Evolutionary conservation across 2,797 vertebrate species (phyloP).

Genomic region (Lophius americanus): DNA sequence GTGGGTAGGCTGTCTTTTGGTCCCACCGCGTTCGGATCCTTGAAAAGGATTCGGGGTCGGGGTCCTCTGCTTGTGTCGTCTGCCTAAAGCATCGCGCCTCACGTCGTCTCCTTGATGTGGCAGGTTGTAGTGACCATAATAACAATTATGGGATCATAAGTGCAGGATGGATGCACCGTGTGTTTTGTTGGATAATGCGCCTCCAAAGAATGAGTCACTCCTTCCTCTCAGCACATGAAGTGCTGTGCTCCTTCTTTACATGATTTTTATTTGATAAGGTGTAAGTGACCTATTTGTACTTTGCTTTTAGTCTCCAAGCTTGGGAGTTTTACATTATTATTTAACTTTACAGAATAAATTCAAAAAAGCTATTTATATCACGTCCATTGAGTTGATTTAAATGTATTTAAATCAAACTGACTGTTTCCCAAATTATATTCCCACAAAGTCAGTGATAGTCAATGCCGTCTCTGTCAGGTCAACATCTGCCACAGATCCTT

Average conservation of each 20-base stretch:
- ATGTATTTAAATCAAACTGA: too few relatives aligned
- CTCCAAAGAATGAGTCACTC: constrained; percentile 19
- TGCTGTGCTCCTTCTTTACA: rapidly evolving
- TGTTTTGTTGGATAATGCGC: constrained; percentile 50
- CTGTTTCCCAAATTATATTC: too few relatives aligned
- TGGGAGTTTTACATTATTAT: background rate
- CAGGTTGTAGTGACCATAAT: constrained; percentile 53
- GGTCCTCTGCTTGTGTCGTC: constrained; percentile 48
- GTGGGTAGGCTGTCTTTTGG: constrained; percentile 59
- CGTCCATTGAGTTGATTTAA: too few relatives aligned
- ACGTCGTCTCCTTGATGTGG: constrained; percentile 68
- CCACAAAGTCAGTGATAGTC: too few relatives aligned
- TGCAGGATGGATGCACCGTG: constrained; percentile 63
- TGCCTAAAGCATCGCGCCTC: constrained; percentile 56
- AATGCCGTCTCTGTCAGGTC: too few relatives aligned
- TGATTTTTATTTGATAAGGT: background rate
- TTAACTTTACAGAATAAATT: background rate
- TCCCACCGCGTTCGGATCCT: constrained; percentile 43
- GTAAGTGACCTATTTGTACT: constrained; percentile 2
- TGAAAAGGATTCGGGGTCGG: constrained; percentile 60
- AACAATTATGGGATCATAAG: constrained; percentile 69
- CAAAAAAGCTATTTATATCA: too few relatives aligned
- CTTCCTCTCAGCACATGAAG: constrained; percentile 5
- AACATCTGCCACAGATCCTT: too few relatives aligned
- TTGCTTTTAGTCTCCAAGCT: constrained; percentile 1